These are phyloP conservation scores for Morus bassanus DNA, from an alignment of 2,797 vertebrate genomes.

Conservation along the genomic window DNA sequence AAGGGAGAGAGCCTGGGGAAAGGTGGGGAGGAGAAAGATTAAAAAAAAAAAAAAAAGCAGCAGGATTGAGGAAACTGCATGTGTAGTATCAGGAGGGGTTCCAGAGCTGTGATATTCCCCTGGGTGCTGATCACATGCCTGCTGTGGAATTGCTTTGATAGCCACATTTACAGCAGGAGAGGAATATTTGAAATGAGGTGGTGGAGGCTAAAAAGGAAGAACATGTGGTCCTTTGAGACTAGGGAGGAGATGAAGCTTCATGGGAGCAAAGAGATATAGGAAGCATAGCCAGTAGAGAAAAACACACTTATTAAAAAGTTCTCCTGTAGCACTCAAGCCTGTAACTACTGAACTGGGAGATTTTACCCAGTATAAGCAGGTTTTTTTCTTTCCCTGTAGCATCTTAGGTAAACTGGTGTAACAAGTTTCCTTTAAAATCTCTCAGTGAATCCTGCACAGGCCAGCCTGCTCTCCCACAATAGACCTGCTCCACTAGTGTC, in stretches of 20 bases:
- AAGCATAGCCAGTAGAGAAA: neutral
- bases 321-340: neutral
- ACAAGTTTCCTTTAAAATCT: neutral
- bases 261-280: neutral
- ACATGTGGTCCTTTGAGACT: neutral
- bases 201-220: slow-evolving; percentile 12
- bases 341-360: neutral
- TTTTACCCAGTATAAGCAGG: neutral
- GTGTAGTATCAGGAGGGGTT: neutral
- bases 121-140: neutral
- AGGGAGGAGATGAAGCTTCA: neutral
- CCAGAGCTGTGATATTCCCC: neutral
- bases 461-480: neutral
- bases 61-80: neutral
- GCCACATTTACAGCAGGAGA: neutral
- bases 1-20: neutral
- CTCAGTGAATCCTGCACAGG: neutral
- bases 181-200: neutral
- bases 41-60: neutral
- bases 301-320: neutral
- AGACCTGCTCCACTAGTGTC: neutral
- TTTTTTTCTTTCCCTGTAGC: neutral
- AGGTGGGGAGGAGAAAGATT: neutral
- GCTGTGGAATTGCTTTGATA: neutral
- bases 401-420: neutral